Conservation (phyloP, 2,797 vertebrate genomes). For the Pipistrellus kuhlii region DNA sequence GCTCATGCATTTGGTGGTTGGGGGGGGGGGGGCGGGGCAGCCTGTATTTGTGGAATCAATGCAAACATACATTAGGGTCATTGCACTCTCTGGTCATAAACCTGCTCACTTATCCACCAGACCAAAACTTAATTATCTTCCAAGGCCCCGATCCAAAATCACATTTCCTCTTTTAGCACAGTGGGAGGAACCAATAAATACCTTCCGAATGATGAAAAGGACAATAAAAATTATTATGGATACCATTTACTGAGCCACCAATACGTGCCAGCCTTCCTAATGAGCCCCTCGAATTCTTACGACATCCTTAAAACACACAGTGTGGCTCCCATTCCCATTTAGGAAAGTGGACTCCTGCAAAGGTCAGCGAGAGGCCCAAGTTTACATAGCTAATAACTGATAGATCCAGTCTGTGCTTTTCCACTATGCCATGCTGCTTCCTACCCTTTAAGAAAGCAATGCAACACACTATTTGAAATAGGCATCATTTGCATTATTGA, state of each 20-base stretch:
- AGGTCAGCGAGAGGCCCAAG: neutral
- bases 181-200: constrained; percentile 62
- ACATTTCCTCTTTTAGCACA: constrained; percentile 56
- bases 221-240: constrained; percentile 62
- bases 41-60: constrained; percentile 53
- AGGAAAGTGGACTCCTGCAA: neutral
- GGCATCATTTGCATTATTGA: constrained; percentile 87
- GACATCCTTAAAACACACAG: neutral
- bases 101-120: constrained; percentile 63
- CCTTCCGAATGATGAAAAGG: constrained; percentile 34
- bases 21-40: neutral
- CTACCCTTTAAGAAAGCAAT: neutral
- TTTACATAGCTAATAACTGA: neutral
- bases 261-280: constrained; percentile 17
- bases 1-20: neutral
- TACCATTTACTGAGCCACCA: constrained; percentile 9
- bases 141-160: constrained; percentile 63
- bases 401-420: neutral
- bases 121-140: constrained; percentile 76
- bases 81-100: constrained; percentile 62
- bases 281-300: constrained; percentile 6
- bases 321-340: neutral
- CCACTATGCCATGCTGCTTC: neutral
- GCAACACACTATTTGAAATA: constrained; percentile 80
- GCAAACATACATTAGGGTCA: constrained; percentile 39